These are phyloP conservation scores for Phocides pigmalion DNA, from an alignment of 1,140 invertebrate species.

Conservation along the genomic window DNA sequence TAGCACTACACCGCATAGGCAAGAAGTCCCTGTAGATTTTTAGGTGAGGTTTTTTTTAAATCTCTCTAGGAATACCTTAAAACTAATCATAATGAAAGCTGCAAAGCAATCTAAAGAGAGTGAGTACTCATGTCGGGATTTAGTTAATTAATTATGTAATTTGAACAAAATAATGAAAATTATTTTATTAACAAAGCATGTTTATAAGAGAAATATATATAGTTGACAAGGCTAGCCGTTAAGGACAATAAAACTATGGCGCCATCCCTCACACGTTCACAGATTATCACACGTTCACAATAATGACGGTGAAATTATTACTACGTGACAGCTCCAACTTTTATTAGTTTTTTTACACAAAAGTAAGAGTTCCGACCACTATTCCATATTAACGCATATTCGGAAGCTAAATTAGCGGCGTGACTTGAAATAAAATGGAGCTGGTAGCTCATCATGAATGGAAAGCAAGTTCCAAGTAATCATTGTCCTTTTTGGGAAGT, in stretches of 20 bases:
- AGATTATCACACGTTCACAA: conserved; percentile 70
- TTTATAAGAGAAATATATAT: conserved; percentile 38
- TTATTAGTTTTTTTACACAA: conserved; percentile 50
- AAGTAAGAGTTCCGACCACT: conserved; percentile 68
- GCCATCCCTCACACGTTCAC: conserved; percentile 53
- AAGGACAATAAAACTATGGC: conserved; percentile 67
- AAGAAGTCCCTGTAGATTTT: too few species aligned
- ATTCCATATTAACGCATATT: conserved; percentile 60
- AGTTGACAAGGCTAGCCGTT: conserved; percentile 29
- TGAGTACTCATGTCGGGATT: too few species aligned
- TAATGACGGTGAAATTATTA: conserved; percentile 73
- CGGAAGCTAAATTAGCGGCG: conserved; percentile 53
- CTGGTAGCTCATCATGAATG: conserved; percentile 25
- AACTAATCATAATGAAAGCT: too few species aligned
- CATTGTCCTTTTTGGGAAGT: conserved; percentile 28
- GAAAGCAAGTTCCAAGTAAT: conserved; percentile 28
- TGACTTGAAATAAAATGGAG: conserved; percentile 53
- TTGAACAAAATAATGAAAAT: too few species aligned
- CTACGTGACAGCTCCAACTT: conserved; percentile 61
- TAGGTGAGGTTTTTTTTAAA: too few species aligned
- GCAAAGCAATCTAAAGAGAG: background rate
- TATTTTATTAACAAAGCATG: conserved; percentile 44
- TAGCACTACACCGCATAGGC: too few species aligned
- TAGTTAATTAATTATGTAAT: too few species aligned
- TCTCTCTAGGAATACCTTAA: too few species aligned